Conservation (phyloP, 37 sponge, comb jelly and placozoan genomes). For the Agelas oroides region DNA sequence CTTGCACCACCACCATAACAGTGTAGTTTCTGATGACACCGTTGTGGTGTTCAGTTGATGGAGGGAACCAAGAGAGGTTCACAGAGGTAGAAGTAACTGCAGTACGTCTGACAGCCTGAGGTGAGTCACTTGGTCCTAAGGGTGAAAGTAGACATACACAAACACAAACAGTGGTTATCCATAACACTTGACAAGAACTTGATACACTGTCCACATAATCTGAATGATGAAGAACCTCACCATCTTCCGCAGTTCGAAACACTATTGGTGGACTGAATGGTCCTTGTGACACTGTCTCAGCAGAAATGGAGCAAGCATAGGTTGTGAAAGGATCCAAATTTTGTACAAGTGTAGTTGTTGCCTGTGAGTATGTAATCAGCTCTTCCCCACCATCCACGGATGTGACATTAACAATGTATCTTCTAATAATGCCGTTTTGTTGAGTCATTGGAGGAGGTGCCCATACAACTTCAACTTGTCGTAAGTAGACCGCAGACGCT, state of each 20-base stretch:
- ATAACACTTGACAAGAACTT: no score
- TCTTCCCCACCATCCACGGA: neutral
- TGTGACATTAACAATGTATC: neutral
- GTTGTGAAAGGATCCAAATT: neutral
- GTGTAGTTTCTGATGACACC: conserved; percentile 32
- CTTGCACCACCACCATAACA: conserved; percentile 3
- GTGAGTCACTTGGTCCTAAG: conserved; percentile 6
- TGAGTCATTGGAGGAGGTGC: neutral
- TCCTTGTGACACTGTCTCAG: neutral
- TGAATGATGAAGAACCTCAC: no score
- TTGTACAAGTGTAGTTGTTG: neutral
- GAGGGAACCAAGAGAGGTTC: conserved; percentile 25
- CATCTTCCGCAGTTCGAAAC: conserved; percentile 4
- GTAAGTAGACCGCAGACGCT: neutral
- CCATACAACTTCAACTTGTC: conserved; percentile 34
- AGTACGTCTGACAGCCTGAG: neutral
- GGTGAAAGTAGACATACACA: no score
- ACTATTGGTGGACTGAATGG: neutral
- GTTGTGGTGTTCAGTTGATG: conserved; percentile 27
- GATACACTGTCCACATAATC: no score
- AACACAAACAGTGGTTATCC: no score
- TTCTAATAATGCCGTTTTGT: neutral
- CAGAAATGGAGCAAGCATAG: conserved; percentile 4
- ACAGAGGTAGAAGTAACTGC: conserved; percentile 10
- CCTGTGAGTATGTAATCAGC: neutral